These are phyloP conservation scores for Labeo calbasu DNA, from an alignment of 2,797 vertebrate genomes.

Conservation along the genomic window DNA sequence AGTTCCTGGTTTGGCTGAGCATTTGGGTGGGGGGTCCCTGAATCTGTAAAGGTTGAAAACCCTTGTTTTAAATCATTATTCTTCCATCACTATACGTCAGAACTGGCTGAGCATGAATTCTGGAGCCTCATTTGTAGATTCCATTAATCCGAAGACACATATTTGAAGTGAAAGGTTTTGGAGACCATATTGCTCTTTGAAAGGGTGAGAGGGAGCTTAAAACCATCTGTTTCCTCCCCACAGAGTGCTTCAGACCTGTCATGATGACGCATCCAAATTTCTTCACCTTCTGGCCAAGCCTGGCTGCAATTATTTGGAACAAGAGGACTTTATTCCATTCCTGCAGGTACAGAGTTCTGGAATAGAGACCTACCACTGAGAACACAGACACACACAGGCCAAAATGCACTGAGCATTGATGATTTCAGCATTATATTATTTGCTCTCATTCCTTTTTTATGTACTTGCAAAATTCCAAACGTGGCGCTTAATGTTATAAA, in stretches of 20 bases:
- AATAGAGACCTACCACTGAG: conserved; percentile 28
- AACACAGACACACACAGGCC: conserved; percentile 1
- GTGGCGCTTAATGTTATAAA: neutral
- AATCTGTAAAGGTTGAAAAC: neutral
- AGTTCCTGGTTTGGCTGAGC: neutral
- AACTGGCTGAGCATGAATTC: conserved; percentile 61
- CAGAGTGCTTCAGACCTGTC: conserved; percentile 92
- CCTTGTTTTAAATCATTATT: conserved; percentile 61
- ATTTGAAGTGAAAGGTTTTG: conserved; percentile 57
- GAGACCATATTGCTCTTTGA: conserved; percentile 51
- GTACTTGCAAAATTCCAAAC: neutral
- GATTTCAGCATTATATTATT: neutral
- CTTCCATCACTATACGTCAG: conserved; percentile 50
- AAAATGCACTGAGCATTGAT: conserved; percentile 2
- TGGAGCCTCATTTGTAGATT: conserved; percentile 73
- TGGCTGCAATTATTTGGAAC: conserved; percentile 91
- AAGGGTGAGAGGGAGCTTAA: conserved; percentile 66
- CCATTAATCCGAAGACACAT: conserved; percentile 58
- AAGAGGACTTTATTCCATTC: conserved; percentile 97
- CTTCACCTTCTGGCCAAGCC: conserved; percentile 92
- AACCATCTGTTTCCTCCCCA: conserved; percentile 78
- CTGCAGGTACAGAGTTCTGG: conserved; percentile 83
- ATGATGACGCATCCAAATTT: conserved; percentile 92
- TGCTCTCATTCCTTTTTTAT: neutral
- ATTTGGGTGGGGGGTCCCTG: neutral